phyloP scores from a whole-genome alignment of 1,140 invertebrate species.

The Lordiphosa mommai region DNA sequence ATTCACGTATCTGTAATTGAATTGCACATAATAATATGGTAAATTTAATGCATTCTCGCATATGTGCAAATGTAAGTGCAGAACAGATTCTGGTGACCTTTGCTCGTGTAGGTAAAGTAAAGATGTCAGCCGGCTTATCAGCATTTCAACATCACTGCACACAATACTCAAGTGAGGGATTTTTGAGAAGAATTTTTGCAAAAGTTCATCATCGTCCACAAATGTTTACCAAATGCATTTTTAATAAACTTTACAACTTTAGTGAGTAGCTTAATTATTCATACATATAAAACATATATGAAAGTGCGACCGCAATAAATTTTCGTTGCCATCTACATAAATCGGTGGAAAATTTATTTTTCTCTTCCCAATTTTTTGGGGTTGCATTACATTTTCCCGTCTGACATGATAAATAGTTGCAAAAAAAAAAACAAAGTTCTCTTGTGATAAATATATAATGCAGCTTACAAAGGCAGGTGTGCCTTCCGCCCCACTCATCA shows the following conservation, averaged over 20 bases:
- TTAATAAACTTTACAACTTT: conserved; percentile 6
- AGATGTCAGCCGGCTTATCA: conserved; percentile 34
- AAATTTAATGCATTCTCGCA: no score
- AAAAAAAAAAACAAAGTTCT: conserved; percentile 15
- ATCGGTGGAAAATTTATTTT: conserved; percentile 43
- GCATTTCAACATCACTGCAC: conserved; percentile 41
- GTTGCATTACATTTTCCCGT: neutral
- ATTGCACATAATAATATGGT: no score
- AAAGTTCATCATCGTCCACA: neutral
- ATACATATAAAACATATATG: conserved; percentile 40
- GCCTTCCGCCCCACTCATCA: neutral
- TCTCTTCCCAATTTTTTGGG: neutral
- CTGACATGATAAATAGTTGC: conserved; percentile 56
- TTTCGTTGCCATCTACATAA: conserved; percentile 42
- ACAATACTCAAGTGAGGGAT: conserved; percentile 17
- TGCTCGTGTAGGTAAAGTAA: no score
- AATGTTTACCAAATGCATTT: conserved; percentile 15
- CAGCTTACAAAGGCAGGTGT: conserved; percentile 38
- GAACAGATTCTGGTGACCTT: conserved; percentile 9
- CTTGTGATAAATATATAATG: conserved; percentile 20
- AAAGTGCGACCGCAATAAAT: conserved; percentile 37
- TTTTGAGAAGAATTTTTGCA: neutral
- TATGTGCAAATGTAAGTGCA: no score
- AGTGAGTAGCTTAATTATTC: no score
- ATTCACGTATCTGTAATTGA: no score